A percentile compares a stretch with the other conserved stretches of the same genome.
These are phyloP conservation scores for Esox lucius DNA, from an alignment of 2,797 vertebrate genomes.

Conservation along the genomic window DNA sequence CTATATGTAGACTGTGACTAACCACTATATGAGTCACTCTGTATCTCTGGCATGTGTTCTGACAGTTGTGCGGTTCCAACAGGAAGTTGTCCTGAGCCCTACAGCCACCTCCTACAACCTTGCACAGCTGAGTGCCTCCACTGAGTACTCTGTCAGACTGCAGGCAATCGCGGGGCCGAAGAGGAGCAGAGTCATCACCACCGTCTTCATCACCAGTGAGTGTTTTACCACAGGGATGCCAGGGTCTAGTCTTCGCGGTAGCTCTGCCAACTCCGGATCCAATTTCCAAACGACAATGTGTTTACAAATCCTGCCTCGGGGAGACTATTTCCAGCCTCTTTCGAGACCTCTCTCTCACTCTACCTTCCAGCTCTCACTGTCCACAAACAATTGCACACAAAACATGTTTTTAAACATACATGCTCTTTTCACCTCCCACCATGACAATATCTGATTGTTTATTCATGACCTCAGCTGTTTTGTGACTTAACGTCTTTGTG, in stretches of 20 bases:
- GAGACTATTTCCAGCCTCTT: not conserved
- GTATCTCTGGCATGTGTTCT: not conserved
- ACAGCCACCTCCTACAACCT: slow-evolving; percentile 88
- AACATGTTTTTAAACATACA: not conserved
- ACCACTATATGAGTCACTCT: not conserved
- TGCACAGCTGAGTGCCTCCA: slow-evolving; percentile 84
- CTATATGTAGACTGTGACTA: too few species aligned
- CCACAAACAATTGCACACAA: not conserved
- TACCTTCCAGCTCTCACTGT: not conserved
- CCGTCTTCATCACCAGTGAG: slow-evolving; percentile 90
- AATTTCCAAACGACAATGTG: not conserved
- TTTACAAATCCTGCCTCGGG: not conserved
- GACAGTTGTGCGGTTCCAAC: slow-evolving; percentile 4
- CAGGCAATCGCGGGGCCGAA: slow-evolving; percentile 84
- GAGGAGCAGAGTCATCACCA: slow-evolving; percentile 83
- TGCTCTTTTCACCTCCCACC: not conserved
- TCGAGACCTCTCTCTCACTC: not conserved
- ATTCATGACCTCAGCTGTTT: not conserved
- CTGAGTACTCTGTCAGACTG: slow-evolving; percentile 83
- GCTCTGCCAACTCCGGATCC: not conserved
- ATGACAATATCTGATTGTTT: not conserved
- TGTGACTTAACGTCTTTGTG: slow-evolving; percentile 21
- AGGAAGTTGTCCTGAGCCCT: slow-evolving; percentile 89
- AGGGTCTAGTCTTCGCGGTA: not conserved
- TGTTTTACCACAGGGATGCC: slow-evolving; percentile 7